Conservation (phyloP, 2,888 invertebrate genomes). For the Heliconius sara region DNA sequence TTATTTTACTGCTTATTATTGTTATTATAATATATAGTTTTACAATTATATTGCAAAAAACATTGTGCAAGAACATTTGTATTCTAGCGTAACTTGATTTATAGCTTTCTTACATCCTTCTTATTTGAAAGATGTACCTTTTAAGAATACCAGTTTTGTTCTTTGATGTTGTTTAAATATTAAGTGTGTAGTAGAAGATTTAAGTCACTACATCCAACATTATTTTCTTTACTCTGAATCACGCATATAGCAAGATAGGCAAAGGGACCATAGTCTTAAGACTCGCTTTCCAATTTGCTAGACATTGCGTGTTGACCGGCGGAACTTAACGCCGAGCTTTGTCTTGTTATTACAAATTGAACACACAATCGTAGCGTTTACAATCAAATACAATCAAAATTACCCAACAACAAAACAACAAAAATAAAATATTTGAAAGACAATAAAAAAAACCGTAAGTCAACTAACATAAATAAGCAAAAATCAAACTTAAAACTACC, state of each 20-base stretch:
- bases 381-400: no score
- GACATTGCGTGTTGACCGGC: no score
- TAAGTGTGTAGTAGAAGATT: no score
- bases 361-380: no score
- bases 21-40: not conserved
- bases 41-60: conserved; percentile 13
- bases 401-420: no score
- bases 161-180: not conserved
- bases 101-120: conserved; percentile 15
- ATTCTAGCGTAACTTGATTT: conserved; percentile 25
- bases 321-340: no score
- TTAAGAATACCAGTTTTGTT: not conserved
- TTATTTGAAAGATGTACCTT: conserved; percentile 13
- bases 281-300: no score
- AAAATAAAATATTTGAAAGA: not conserved
- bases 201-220: no score
- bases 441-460: not conserved
- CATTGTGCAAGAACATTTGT: conserved; percentile 24
- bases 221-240: no score
- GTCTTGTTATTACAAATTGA: no score
- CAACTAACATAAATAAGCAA: not conserved
- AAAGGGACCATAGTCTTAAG: no score
- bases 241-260: no score
- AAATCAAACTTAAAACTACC: not conserved
- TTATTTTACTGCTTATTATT: not conserved